Percentiles rank a stretch among this genome's conserved stretches.
phyloP scores from a whole-genome alignment of 2,888 invertebrate species.

The Tetramorium bicarinatum region DNA sequence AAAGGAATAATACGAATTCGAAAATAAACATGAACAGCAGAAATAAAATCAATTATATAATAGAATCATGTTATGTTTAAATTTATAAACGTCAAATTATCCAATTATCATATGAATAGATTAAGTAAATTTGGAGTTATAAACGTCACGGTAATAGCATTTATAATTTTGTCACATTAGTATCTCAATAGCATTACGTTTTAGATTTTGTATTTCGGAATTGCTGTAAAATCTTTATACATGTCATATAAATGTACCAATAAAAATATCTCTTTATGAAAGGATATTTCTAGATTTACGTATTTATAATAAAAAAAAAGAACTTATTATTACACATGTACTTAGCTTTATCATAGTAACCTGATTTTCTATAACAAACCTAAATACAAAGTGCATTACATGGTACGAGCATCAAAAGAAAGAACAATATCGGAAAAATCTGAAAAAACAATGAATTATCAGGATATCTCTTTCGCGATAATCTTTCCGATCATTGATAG shows the following conservation, averaged over 20 bases:
- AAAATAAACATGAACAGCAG: neutral
- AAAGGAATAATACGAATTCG: neutral
- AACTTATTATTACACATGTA: neutral
- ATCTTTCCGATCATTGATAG: too few species aligned
- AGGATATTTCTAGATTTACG: neutral
- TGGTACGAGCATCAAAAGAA: too few species aligned
- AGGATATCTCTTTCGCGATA: too few species aligned
- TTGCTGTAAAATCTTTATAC: neutral
- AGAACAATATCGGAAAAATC: too few species aligned
- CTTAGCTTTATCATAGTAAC: neutral
- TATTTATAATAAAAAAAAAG: neutral
- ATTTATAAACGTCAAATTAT: neutral
- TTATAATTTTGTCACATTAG: neutral
- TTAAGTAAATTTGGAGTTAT: neutral
- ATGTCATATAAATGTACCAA: neutral
- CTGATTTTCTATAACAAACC: neutral
- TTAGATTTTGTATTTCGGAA: neutral
- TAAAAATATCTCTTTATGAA: neutral
- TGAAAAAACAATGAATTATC: too few species aligned
- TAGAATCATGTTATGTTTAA: neutral
- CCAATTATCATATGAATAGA: neutral
- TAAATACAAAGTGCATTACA: constrained; percentile 5
- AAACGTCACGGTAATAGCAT: neutral
- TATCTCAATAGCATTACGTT: neutral
- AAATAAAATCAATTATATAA: neutral